Base-by-base conservation (phyloP, 2,888 invertebrate species). In the Palloptera scutellata region DNA sequence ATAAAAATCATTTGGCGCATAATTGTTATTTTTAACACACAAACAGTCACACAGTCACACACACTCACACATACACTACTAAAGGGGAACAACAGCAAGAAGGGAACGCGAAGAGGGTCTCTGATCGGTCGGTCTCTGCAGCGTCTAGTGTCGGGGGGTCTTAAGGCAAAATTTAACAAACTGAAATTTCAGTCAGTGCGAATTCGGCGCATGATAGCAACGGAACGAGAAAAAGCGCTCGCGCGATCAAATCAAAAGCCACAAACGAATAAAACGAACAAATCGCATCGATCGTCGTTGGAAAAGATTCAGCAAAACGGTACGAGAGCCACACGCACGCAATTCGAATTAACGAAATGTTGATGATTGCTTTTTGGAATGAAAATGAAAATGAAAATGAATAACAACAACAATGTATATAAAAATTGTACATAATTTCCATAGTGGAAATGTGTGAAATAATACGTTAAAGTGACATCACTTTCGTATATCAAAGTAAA, bases 151-250 rank as follows among this genome's bases (percentile, higher is more conserved):
- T 15, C 48, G 12, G n/a, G 15, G n/a, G 13, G 52, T 65, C 20
- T 52, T 19, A 60, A 58, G 53, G 17, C 52, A 52, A 52, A 65
- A 42, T 64, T 64, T 58, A n/a, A 17, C 48, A 40, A 9, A 40
- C 19, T 19, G 51, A 58, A 17, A 58, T 57, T 51, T 30, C 30
- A 30, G 30, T 64, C 69, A 69, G 69, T 69, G 57, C 61, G 64
- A 69, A 62, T 58, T 54, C 66, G 64, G 52, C 69, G 66, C 45
- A 66, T 52, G 69, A 52, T 51, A 59, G 59, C 20, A 43, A 64
- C 52, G 59, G 64, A 59, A 64, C 64, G 42, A 12, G 6, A 30
- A 30, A 30, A 30, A 30, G 12, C 17, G 15, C 17, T 15, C 58
- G 53, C 15, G 19, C 30, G 30, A n/a, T n/a, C 17, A 15, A 41